These are phyloP conservation scores for Atherinosoma microstoma DNA, from an alignment of 2,797 vertebrate genomes.

Conservation along the genomic window DNA sequence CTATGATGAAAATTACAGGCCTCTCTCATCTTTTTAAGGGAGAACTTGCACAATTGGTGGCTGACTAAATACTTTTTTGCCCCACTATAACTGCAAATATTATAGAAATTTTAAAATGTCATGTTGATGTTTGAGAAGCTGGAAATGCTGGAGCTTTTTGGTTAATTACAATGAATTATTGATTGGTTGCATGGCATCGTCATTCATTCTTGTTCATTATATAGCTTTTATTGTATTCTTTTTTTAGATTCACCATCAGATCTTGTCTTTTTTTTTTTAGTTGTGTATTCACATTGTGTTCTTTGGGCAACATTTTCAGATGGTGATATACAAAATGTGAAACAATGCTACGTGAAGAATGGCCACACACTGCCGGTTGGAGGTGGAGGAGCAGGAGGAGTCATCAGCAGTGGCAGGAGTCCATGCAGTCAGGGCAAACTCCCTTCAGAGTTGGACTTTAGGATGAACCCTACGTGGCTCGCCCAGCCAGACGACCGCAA, in stretches of 20 bases:
- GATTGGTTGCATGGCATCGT: not conserved
- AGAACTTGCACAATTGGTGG: too few relatives aligned
- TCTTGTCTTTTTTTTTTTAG: not conserved
- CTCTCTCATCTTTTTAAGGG: too few relatives aligned
- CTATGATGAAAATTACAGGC: too few relatives aligned
- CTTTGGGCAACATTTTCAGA: slow-evolving; percentile 67
- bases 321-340: slow-evolving; percentile 81
- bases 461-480: slow-evolving; percentile 80
- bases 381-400: slow-evolving; percentile 50
- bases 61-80: too few relatives aligned
- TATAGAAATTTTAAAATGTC: too few relatives aligned
- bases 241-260: not conserved
- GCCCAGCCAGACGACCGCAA: slow-evolving; percentile 74
- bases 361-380: slow-evolving; percentile 90
- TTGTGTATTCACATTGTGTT: slow-evolving; percentile 9
- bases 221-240: not conserved
- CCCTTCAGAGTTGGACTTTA: slow-evolving; percentile 76
- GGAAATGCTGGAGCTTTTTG: not conserved
- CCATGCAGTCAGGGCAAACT: slow-evolving; percentile 70
- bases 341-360: slow-evolving; percentile 88
- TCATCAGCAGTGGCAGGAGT: slow-evolving; percentile 57
- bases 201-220: too few relatives aligned
- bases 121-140: not conserved
- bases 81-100: too few relatives aligned
- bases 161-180: not conserved